Base-by-base conservation (phyloP, 2,113 vertebrate genomes). In the Phycodurus eques region DNA sequence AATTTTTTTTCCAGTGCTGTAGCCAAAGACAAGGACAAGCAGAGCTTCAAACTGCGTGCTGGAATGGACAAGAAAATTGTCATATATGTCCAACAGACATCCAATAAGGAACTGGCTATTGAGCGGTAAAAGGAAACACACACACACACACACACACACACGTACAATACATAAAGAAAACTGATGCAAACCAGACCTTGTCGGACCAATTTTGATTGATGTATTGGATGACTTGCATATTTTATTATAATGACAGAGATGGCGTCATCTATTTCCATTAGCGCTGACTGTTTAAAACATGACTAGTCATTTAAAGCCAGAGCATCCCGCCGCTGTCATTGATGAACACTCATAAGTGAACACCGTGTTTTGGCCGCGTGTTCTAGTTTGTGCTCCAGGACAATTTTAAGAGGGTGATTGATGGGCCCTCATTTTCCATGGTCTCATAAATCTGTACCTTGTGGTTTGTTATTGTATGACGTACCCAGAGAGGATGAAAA, bases 1-100 rank as follows among this genome's bases (percentile, higher is more conserved):
- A 27, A 27, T 81, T 59, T 20, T n/a, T 47, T 27, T 15, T 9
- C n/a, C 88, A 99, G 98, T 77, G 96, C 96, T 14, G 98, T 99
- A 62, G 96, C 96, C 49, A 99, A 98, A 92, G 98, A 99, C 91
- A 99, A 99, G 83, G 97, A 99, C 88, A 94, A 95, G 75, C 97
- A 99, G 74, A 98, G 96, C 91, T 99, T 99, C 92, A 99, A 98
- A 83, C 93, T 99, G 15, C 96, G 97, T 53, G 95, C 97, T 39
- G 98, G 98, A 60, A 94, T 97, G 85, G 97, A 97, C 91, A 99
- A 98, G 91, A 99, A 99, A 89, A 98, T 99, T 67, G 96, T 99
- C 74, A 96, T 99, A 75, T 98, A 96, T 19, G 94, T 99, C 43
- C 97, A 98, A 67, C 98, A 99, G 90, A 97, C 95, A 7, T 98